A percentile compares a stretch with the other conserved stretches of the same genome.
Evolutionary conservation across 2,888 invertebrate species (phyloP).

Genomic region (Zygogramma bicolorata): DNA sequence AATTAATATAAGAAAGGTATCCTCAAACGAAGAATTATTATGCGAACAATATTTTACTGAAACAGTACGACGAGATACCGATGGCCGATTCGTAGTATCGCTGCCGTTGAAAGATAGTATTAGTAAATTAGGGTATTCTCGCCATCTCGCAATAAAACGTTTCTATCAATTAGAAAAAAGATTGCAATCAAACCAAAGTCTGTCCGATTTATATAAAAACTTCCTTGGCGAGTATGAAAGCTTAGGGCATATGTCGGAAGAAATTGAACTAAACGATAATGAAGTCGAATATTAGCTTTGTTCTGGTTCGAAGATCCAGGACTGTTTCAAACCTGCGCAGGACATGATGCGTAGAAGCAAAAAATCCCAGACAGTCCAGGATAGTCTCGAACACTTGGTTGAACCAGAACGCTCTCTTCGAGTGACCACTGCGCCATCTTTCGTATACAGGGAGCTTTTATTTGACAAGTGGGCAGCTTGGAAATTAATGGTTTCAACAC

Average conservation of each 20-base stretch:
- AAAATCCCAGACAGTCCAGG: no score
- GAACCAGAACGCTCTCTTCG: no score
- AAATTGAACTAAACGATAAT: background rate
- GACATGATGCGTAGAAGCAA: no score
- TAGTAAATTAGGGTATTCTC: constrained; percentile 10
- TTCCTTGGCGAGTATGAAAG: background rate
- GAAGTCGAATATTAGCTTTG: background rate
- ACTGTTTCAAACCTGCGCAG: no score
- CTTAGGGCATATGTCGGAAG: background rate
- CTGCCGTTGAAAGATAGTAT: background rate
- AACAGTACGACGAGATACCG: background rate
- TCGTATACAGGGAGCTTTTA: no score
- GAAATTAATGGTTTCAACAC: no score
- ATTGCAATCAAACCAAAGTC: background rate
- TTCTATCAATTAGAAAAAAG: constrained; percentile 10
- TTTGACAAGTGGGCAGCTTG: no score
- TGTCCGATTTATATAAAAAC: background rate
- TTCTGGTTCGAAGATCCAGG: no score
- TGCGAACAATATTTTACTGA: constrained; percentile 13
- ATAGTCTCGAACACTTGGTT: no score
- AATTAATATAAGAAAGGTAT: background rate
- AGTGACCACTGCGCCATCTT: no score
- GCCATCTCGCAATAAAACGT: constrained; percentile 9
- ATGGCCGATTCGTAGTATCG: background rate
- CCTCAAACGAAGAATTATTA: background rate